These are phyloP conservation scores for Leptarthrus brevirostris DNA, from an alignment of 2,888 invertebrate species.

Conservation along the genomic window DNA sequence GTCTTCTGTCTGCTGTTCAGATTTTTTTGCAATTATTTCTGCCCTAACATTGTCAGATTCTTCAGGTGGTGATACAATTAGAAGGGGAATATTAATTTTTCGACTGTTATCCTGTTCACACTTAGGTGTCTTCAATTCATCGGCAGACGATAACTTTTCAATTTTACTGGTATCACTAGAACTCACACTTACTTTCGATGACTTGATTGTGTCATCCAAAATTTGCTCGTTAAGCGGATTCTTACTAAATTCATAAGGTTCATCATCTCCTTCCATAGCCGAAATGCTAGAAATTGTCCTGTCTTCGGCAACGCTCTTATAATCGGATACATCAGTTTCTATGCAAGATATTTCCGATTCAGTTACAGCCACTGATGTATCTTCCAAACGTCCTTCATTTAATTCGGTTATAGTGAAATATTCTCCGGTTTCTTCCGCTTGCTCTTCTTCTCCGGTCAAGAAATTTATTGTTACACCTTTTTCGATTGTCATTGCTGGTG, in stretches of 20 bases:
- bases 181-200: not conserved
- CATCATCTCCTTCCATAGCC: conserved; percentile 16
- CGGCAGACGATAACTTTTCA: not conserved
- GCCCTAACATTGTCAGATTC: not conserved
- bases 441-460: conserved; percentile 29
- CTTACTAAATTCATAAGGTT: not conserved
- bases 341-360: not conserved
- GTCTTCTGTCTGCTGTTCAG: not conserved
- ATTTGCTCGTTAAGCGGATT: not conserved
- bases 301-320: not conserved
- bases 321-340: not conserved
- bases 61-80: conserved; percentile 19
- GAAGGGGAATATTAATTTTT: not conserved
- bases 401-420: not conserved
- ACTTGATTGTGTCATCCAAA: not conserved
- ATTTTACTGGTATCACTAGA: conserved; percentile 46
- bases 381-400: not conserved
- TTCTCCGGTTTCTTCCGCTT: not conserved
- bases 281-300: not conserved
- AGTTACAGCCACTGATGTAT: not conserved
- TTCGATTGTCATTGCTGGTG: not conserved
- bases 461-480: conserved; percentile 25
- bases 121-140: not conserved
- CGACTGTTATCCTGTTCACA: not conserved
- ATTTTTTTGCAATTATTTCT: not conserved